Conservation (phyloP, 2,888 invertebrate genomes). For the Drosophila mayaguana region DNA sequence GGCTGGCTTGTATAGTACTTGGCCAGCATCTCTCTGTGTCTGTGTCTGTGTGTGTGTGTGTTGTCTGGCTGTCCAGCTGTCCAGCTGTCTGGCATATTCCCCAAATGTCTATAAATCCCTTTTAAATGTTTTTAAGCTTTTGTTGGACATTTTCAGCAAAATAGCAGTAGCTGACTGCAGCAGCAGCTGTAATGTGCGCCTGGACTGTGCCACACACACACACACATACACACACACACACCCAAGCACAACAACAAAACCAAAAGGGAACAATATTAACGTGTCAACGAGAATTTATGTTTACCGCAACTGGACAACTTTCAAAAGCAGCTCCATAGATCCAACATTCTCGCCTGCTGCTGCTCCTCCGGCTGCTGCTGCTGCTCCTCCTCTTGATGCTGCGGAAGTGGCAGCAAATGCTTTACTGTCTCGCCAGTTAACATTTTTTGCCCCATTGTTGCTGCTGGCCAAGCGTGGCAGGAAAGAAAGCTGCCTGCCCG, state of each 20-base stretch:
- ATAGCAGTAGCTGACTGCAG: conserved; percentile 35
- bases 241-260: conserved; percentile 47
- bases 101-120: conserved; percentile 81
- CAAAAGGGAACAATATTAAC: conserved; percentile 81
- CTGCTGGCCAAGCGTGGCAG: conserved; percentile 45
- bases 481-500: conserved; percentile 37
- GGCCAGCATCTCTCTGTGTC: conserved; percentile 7
- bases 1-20: conserved; percentile 43
- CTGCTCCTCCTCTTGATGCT: conserved; percentile 6
- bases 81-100: conserved; percentile 71
- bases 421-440: conserved; percentile 77
- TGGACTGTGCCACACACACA: conserved; percentile 19
- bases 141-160: conserved; percentile 78
- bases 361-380: not conserved
- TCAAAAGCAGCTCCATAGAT: conserved; percentile 75
- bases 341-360: conserved; percentile 28
- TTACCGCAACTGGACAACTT: conserved; percentile 81
- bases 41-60: not conserved
- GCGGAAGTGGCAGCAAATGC: conserved; percentile 78
- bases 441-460: conserved; percentile 65
- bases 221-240: conserved; percentile 10
- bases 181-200: conserved; percentile 39
- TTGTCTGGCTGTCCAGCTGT: conserved; percentile 31
- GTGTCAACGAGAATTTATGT: conserved; percentile 81
- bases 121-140: conserved; percentile 81